Evolutionary conservation across 2,113 vertebrate genomes (phyloP), one percentile per base, ranked within the genome.

Genomic region (Charina bottae): DNA sequence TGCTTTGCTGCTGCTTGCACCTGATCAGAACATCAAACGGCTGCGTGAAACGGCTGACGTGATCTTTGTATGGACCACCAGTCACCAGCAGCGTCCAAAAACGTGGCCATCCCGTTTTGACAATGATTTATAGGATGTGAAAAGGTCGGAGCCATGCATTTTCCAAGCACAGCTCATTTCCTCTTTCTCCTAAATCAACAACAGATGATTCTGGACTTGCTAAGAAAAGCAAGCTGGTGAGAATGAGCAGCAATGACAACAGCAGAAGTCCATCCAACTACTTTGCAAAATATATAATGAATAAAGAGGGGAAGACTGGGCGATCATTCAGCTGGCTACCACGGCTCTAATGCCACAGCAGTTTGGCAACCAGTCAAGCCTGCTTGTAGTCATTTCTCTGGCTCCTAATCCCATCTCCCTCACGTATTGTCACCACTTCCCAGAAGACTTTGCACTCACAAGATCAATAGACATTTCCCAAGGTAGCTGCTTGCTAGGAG

Each of bases 301-400:
- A 42, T 72, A 12, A 49, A 58, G 89, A 49, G 54, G 17, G 1
- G 2, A 26, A 3, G 12, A 1, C 0, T 17, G 0, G 0, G 37
- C n/a, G 83, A 59, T 68, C 85, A 54, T 4, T 88, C 37, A 13
- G 23, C 85, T 2, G n/a, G 15, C 9, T 46, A 0, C 3, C 53
- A 2, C 19, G 6, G 84, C 9, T 0, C 0, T 21, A 59, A 53
- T 54, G 33, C 49, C 92, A 89, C 24, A 28, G n/a, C 56, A 59
- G 13, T 42, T 7, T 42, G 62, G 21, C 49, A 87, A 33, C 26
- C 84, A 83, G 8, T 28, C 19, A 24, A 72, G 54, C n/a, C 21
- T 28, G 33, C 12, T 68, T 42, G 23, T 3, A 62, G 58, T 53
- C 1, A 46, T n/a, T 62, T 85, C 5, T 37, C 26, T 62, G 3